Conservation (phyloP, 2,797 vertebrate species). For the Eulemur rubriventer region DNA sequence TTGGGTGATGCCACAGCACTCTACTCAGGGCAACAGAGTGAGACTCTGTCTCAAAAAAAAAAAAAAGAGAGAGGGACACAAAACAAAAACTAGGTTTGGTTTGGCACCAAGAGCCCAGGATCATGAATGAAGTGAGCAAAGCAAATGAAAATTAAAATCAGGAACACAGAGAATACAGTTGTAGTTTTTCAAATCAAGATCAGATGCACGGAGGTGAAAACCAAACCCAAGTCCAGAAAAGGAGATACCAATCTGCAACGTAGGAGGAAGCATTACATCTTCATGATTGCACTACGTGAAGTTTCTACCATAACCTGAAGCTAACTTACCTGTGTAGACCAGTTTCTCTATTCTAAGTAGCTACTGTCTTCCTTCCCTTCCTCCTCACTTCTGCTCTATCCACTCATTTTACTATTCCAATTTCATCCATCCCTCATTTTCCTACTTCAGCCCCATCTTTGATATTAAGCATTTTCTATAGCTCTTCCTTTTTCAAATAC, state of each 20-base stretch:
- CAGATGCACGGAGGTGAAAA: neutral
- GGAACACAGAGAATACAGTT: neutral
- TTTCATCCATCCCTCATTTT: neutral
- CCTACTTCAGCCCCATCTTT: neutral
- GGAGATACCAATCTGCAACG: neutral
- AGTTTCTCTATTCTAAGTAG: neutral
- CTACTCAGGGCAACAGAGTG: too few species aligned
- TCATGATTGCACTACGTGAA: rapidly evolving
- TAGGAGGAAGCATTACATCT: neutral
- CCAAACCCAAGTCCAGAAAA: neutral
- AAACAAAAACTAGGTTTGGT: neutral
- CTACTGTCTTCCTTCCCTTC: neutral
- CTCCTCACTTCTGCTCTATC: neutral
- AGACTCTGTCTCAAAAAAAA: too few species aligned
- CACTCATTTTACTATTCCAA: neutral
- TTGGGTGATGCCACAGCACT: too few species aligned
- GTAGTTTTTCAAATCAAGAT: neutral
- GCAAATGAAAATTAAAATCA: constrained; percentile 18
- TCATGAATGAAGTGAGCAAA: neutral
- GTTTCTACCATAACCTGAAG: neutral
- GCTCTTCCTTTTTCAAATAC: neutral
- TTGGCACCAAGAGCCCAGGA: neutral
- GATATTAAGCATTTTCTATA: neutral
- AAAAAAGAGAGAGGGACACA: neutral
- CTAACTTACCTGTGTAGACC: neutral